Conservation (phyloP, 2,797 vertebrate genomes). For the Enteromius argenteus region DNA sequence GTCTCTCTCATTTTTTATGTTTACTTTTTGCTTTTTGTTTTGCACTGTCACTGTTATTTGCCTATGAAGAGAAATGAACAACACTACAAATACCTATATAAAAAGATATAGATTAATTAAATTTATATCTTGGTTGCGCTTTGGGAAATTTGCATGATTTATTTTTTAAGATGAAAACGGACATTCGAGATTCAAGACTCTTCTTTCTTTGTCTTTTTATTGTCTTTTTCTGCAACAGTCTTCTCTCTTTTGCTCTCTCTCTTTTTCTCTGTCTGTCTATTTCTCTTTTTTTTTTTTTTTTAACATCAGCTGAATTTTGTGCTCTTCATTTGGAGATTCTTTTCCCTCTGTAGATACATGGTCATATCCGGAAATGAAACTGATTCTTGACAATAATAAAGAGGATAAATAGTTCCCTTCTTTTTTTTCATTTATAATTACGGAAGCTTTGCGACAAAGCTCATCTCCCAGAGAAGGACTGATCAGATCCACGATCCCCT, state of each 20-base stretch:
- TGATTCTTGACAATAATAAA: constrained; percentile 77
- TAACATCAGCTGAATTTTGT: constrained; percentile 65
- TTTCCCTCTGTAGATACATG: constrained; percentile 72
- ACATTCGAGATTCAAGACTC: constrained; percentile 52
- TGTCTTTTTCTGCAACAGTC: constrained; percentile 48
- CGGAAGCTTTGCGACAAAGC: constrained; percentile 69
- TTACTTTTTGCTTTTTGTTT: constrained; percentile 71
- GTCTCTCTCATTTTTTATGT: constrained; percentile 67
- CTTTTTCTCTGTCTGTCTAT: not conserved
- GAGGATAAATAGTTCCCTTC: constrained; percentile 77
- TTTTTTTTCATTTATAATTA: constrained; percentile 73
- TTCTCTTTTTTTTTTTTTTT: not conserved
- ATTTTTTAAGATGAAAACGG: constrained; percentile 65
- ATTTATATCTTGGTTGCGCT: constrained; percentile 78
- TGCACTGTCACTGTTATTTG: constrained; percentile 80
- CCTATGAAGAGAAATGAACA: constrained; percentile 68
- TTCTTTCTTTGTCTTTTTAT: constrained; percentile 54
- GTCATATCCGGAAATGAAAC: constrained; percentile 76
- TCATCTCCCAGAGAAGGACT: constrained; percentile 69
- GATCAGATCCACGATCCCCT: constrained; percentile 65
- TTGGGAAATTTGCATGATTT: constrained; percentile 80
- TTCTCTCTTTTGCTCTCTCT: constrained; percentile 28
- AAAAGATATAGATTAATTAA: constrained; percentile 69
- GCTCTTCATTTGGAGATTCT: constrained; percentile 58
- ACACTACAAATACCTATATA: constrained; percentile 72